phyloP scores from a whole-genome alignment of 2,888 invertebrate species.

The Drosophila meridionalis region DNA sequence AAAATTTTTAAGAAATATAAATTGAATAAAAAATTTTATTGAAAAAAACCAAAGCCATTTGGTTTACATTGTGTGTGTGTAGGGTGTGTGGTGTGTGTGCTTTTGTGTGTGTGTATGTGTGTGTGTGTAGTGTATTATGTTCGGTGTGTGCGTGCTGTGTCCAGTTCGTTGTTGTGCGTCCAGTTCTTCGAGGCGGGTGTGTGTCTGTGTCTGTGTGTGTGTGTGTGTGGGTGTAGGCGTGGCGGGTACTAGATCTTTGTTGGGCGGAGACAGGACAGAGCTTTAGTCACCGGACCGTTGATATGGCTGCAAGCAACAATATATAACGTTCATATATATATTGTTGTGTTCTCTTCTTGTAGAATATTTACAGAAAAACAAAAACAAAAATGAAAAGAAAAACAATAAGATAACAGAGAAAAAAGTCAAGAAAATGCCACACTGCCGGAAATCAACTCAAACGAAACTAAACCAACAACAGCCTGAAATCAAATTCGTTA shows the following conservation, averaged over 20 bases:
- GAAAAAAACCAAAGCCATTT: slow-evolving; percentile 50
- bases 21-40: slow-evolving; percentile 58
- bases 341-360: slow-evolving; percentile 28
- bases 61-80: slow-evolving; percentile 72
- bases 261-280: slow-evolving; percentile 61
- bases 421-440: slow-evolving; percentile 7
- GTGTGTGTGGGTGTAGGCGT: slow-evolving; percentile 31
- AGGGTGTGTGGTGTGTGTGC: slow-evolving; percentile 21
- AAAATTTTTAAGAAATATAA: slow-evolving; percentile 55
- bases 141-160: slow-evolving; percentile 24
- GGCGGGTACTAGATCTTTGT: slow-evolving; percentile 50
- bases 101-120: slow-evolving; percentile 42
- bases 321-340: slow-evolving; percentile 47
- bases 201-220: background rate
- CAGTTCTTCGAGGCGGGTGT: slow-evolving; percentile 49
- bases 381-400: slow-evolving; percentile 1
- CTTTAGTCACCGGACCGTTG: slow-evolving; percentile 86
- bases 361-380: slow-evolving; percentile 3
- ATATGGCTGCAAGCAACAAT: slow-evolving; percentile 83
- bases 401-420: background rate
- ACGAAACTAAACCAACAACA: background rate
- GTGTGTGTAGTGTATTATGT: slow-evolving; percentile 33
- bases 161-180: slow-evolving; percentile 58
- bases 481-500: background rate
- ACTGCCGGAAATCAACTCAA: slow-evolving; percentile 32